Base-by-base conservation (phyloP, 1,140 invertebrate genomes). In the Drosophila parvula region DNA sequence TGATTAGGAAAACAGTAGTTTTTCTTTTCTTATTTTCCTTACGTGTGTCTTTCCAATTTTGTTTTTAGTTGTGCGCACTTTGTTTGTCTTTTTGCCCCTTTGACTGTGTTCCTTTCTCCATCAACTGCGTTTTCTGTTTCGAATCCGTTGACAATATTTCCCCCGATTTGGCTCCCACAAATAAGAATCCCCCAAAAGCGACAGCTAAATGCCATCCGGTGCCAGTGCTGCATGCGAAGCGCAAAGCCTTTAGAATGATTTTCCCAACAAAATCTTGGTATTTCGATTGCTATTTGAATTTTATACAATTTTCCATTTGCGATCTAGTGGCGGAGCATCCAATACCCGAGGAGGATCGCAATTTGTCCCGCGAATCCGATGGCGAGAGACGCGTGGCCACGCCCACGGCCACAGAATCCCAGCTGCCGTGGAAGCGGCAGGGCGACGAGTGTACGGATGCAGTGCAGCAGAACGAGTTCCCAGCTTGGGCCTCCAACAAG, bases 401-500 rank as follows among this genome's bases (percentile, higher is more conserved):
- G 22, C 96, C 96, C 16, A 97, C 97, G 10, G 96, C 96, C 4
- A 96, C 96, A 3, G 97, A 97, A 92, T 95, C 95, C 12, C 95
- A 97, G 93, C 93, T 98, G 78, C 97, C 97, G 9, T 98, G 97
- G 97, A 97, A 97, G 93, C 94, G 97, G 9, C 95, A 95, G 70
- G 96, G 96, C 61, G 94, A 95, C 69, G 94, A 95, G 60, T 94
- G 95, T 18, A 94, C 94, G 27, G 94, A 94, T 36, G 94, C 93
- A 30, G 90, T 97, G n/a, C 95, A 96, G 81, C 97, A 98, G 92
- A 95, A 95, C 61, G 97, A 98, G 91, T 98, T 98, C 92, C 97
- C 97, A 14, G 94, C 96, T 4, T 98, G 97, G 97, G 97, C 97
- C 53, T 96, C 96, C 3, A 98, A 98, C 90, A 97, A 97, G 90